Evolutionary conservation across 2,797 vertebrate genomes (phyloP).

Genomic region (Manis javanica): DNA sequence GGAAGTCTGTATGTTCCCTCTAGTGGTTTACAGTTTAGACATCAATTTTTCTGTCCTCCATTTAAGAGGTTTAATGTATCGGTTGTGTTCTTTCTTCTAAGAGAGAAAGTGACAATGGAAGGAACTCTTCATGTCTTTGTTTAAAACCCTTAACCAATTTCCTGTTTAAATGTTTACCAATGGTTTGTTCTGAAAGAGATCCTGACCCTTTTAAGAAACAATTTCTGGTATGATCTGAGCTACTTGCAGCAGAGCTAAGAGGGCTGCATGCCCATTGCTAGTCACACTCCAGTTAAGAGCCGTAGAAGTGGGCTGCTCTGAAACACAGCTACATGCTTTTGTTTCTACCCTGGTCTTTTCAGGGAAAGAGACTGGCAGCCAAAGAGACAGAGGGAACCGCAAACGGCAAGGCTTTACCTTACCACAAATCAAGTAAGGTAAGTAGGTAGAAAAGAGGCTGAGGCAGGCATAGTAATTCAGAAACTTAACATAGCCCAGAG

Average conservation of each 20-base stretch:
- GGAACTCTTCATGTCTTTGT: slow-evolving; percentile 15
- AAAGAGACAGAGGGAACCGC: not conserved
- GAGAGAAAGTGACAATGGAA: not conserved
- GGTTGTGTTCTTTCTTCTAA: not conserved
- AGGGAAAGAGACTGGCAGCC: not conserved
- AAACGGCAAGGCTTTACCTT: not conserved
- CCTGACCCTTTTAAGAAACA: not conserved
- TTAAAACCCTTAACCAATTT: slow-evolving; percentile 46
- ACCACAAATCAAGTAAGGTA: not conserved
- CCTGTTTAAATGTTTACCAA: slow-evolving; percentile 43
- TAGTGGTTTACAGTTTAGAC: not conserved
- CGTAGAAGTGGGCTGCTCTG: not conserved
- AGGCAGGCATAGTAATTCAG: not conserved
- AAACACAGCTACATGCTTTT: not conserved
- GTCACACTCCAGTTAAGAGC: not conserved
- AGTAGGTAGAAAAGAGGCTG: not conserved
- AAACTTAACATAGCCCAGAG: not conserved
- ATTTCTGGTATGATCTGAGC: not conserved
- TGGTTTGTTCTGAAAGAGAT: slow-evolving; percentile 12
- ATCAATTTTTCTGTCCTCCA: slow-evolving; percentile 26
- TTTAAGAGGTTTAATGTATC: slow-evolving; percentile 35
- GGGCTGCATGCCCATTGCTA: not conserved
- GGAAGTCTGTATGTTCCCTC: not conserved
- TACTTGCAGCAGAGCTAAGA: not conserved
- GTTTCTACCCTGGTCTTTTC: not conserved